phyloP scores from a whole-genome alignment of 92 coral and sea anemone species.

The Chrysogorgia sp. region DNA sequence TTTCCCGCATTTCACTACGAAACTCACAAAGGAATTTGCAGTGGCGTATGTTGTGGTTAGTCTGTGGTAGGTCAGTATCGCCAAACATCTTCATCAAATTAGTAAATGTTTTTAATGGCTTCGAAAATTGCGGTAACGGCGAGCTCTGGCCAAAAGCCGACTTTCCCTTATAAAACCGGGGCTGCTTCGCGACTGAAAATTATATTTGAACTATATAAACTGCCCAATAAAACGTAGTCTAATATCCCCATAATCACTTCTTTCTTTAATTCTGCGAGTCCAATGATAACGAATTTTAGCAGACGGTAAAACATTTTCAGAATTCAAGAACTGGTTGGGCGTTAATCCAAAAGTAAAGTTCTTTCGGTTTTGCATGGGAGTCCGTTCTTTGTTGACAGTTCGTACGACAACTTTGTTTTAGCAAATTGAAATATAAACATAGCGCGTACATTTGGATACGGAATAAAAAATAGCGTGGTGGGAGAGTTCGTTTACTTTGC shows the following conservation, averaged over 20 bases:
- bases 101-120: slow-evolving; percentile 35
- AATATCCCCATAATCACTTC: no score
- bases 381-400: slow-evolving; percentile 28
- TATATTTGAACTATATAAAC: neutral
- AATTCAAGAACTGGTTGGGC: slow-evolving; percentile 13
- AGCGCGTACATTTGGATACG: neutral
- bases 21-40: neutral
- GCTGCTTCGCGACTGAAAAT: neutral
- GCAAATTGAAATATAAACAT: slow-evolving; percentile 46
- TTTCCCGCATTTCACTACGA: neutral
- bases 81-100: slow-evolving; percentile 49
- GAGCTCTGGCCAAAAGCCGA: slow-evolving; percentile 1
- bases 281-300: slow-evolving; percentile 5
- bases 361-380: slow-evolving; percentile 2
- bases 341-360: slow-evolving; percentile 29
- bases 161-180: neutral
- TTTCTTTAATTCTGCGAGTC: slow-evolving; percentile 7
- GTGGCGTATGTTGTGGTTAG: slow-evolving; percentile 12
- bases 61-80: slow-evolving; percentile 41
- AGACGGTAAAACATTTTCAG: slow-evolving; percentile 24
- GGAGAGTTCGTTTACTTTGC: slow-evolving; percentile 31
- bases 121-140: slow-evolving; percentile 42
- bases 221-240: no score
- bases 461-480: slow-evolving; percentile 9
- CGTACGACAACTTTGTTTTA: slow-evolving; percentile 28